Evolutionary conservation across 2,797 vertebrate species (phyloP), one percentile per base, ranked within the genome.

Genomic region (Microctenopoma steveboyesi): DNA sequence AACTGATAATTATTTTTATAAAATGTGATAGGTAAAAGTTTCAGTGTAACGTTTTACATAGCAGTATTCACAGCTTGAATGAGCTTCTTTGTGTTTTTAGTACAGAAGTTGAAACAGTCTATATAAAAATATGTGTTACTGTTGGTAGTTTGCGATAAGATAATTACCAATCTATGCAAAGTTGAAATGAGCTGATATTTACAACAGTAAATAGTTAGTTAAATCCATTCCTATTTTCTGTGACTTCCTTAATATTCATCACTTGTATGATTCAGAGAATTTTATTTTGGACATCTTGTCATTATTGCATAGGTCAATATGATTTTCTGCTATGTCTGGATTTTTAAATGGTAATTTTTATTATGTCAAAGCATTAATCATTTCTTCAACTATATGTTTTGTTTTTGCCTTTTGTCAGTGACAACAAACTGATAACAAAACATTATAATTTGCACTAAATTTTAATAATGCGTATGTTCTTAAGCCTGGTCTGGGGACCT

Each of bases 161-260:
- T 46, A 3, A 63, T 50, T 10, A 42, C 25, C 18, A 45, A 49
- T 64, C 6, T 73, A 62, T 84, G 42, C 65, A 79, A 64, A 45
- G 2, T 56, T 47, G 15, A 72, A 67, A 52, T 35, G 5, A 72
- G 56, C 28, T 47, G 49, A 65, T 74, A 61, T 75, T 82, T 74
- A 54, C 27, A 37, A 68, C 58, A 8, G 56, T 69, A 66, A 88
- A 87, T 84, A 81, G 50, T 81, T 72, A 56, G 7, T 33, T 76
- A 49, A 58, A 69, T 46, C 30, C 64, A 10, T 60, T 68, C 30
- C 42, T n/a, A 15, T n/a, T 56, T n/a, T 43, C 35, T 53, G 27
- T 4, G 35, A 56, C 18, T 12, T 69, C 60, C 66, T 82, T 50
- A 60, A 35, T 39, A 61, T 70, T 76, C 52, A 14, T 60, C 64